Percentiles rank a stretch among this genome's conserved stretches.
Conservation (phyloP, 2,113 vertebrate species). For the Macquaria ambigua region DNA sequence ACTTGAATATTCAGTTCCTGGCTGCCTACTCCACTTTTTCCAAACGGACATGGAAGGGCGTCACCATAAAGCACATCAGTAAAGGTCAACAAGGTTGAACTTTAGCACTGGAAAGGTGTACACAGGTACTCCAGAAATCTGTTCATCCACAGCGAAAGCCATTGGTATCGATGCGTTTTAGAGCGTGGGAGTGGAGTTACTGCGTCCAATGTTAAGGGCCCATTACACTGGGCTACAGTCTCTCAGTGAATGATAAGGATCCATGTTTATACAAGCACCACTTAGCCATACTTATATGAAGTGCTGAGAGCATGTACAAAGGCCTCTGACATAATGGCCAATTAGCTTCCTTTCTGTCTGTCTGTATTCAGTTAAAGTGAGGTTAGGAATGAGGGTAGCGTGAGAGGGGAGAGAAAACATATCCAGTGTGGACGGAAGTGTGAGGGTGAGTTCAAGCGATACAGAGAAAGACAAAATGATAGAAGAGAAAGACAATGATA, state of each 20-base stretch:
- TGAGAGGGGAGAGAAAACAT: slow-evolving; percentile 71
- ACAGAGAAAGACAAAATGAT: slow-evolving; percentile 8
- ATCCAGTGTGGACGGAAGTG: slow-evolving; percentile 46
- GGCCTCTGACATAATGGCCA: slow-evolving; percentile 69
- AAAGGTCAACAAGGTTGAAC: not conserved
- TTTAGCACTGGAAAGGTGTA: not conserved
- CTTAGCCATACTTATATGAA: slow-evolving; percentile 74
- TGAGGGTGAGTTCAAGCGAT: not conserved
- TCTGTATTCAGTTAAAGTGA: slow-evolving; percentile 37
- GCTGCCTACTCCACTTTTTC: not conserved
- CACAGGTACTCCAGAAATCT: slow-evolving; percentile 6
- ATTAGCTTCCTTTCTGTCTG: slow-evolving; percentile 67
- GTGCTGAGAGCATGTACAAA: slow-evolving; percentile 73
- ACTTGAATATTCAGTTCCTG: not conserved
- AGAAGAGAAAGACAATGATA: not conserved
- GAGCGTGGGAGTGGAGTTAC: not conserved
- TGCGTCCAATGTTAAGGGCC: slow-evolving; percentile 45
- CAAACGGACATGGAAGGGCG: not conserved
- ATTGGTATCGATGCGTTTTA: slow-evolving; percentile 26
- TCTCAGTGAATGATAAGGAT: slow-evolving; percentile 74
- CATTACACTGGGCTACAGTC: slow-evolving; percentile 41
- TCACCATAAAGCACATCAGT: not conserved
- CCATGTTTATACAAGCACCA: slow-evolving; percentile 75
- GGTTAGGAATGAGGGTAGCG: slow-evolving; percentile 56
- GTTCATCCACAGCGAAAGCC: slow-evolving; percentile 20